Evolutionary conservation across 2,797 vertebrate genomes (phyloP).

Genomic region (Lutjanus argentimaculatus): DNA sequence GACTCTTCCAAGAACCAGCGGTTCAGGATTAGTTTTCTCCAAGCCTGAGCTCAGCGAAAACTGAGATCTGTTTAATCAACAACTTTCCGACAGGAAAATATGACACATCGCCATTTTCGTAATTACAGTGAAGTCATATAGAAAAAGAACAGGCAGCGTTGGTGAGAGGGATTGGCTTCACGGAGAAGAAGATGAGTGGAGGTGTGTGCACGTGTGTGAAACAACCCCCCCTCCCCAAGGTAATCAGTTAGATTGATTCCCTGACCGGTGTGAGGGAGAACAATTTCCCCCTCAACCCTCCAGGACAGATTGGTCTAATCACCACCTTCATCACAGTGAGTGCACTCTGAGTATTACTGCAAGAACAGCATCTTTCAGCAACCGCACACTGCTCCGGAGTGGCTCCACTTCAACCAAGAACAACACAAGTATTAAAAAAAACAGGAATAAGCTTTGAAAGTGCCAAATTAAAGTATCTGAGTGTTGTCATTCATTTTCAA

Average conservation of each 20-base stretch:
- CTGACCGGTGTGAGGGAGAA: slow-evolving; percentile 33
- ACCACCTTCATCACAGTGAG: slow-evolving; percentile 69
- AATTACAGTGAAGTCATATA: slow-evolving; percentile 59
- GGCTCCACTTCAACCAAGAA: slow-evolving; percentile 4
- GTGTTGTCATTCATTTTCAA: not conserved
- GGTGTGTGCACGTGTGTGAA: not conserved
- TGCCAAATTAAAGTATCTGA: not conserved
- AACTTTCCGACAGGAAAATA: slow-evolving; percentile 60
- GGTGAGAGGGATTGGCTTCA: slow-evolving; percentile 26
- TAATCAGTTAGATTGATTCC: slow-evolving; percentile 75
- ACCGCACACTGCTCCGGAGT: not conserved
- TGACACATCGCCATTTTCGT: slow-evolving; percentile 61
- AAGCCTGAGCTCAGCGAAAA: slow-evolving; percentile 60
- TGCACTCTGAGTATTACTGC: slow-evolving; percentile 62
- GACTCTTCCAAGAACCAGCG: slow-evolving; percentile 55
- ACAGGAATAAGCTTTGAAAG: not conserved
- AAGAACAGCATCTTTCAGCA: slow-evolving; percentile 41
- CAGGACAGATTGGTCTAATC: slow-evolving; percentile 44
- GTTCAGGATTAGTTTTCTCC: slow-evolving; percentile 44
- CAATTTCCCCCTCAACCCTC: slow-evolving; percentile 40
- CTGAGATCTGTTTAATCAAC: slow-evolving; percentile 45
- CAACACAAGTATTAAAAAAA: not conserved
- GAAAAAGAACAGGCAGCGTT: slow-evolving; percentile 32
- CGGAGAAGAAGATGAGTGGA: slow-evolving; percentile 9
- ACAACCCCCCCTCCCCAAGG: slow-evolving; percentile 15